These are phyloP conservation scores for Caenorhabditis angaria DNA, from an alignment of 2,888 invertebrate species.

Conservation along the genomic window DNA sequence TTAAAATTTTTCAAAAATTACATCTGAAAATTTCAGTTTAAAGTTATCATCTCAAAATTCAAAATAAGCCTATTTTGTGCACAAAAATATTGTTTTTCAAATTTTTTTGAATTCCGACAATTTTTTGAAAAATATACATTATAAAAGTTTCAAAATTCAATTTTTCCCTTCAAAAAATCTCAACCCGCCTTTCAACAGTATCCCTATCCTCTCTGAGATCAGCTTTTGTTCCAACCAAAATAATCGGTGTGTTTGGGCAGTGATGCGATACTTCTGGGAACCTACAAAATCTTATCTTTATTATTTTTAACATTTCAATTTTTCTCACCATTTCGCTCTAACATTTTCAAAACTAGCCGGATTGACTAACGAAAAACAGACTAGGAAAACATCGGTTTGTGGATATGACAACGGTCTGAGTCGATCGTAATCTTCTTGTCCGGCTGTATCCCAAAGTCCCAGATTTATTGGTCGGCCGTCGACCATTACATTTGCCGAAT, in stretches of 20 bases:
- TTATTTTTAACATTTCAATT: neutral
- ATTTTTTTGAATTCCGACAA: neutral
- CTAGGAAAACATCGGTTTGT: constrained; percentile 76
- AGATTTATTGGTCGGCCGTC: constrained; percentile 69
- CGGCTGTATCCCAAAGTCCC: constrained; percentile 68
- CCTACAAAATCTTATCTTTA: neutral
- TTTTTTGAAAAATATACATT: neutral
- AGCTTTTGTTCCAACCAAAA: constrained; percentile 93
- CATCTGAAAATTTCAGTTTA: no score
- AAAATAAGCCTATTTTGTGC: neutral
- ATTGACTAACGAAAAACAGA: constrained; percentile 98
- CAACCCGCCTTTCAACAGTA: constrained; percentile 75
- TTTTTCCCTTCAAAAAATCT: neutral
- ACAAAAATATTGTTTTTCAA: constrained; percentile 1
- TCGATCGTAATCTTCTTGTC: constrained; percentile 63
- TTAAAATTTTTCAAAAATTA: no score
- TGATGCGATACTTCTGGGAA: constrained; percentile 96
- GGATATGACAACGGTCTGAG: constrained; percentile 62
- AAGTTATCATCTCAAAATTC: constrained; percentile 4
- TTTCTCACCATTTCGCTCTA: constrained; percentile 92
- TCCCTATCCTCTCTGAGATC: constrained; percentile 97
- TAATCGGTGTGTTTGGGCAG: constrained; percentile 98
- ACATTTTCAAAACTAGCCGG: constrained; percentile 99
- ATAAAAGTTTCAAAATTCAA: neutral
- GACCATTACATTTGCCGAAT: constrained; percentile 72